Conservation (phyloP, 2,797 vertebrate species). For the Todus mexicanus region DNA sequence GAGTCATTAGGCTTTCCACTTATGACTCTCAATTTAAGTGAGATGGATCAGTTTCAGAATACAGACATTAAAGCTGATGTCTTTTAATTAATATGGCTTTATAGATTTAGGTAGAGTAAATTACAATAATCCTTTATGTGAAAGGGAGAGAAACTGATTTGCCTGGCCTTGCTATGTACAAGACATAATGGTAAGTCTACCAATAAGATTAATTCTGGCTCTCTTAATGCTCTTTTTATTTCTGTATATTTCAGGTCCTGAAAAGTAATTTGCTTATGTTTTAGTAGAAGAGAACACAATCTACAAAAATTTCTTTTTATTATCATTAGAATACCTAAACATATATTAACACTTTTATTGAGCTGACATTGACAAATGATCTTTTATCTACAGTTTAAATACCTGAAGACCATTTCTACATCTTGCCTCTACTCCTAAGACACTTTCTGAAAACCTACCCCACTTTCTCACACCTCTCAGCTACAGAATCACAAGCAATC, state of each 20-base stretch:
- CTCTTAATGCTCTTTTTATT: background rate
- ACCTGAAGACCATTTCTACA: background rate
- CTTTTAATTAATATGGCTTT: background rate
- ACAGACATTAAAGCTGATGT: background rate
- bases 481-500: background rate
- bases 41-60: background rate
- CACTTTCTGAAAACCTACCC: background rate
- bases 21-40: background rate
- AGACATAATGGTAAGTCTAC: background rate
- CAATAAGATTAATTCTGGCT: background rate
- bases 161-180: background rate
- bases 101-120: background rate
- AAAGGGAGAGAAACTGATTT: background rate
- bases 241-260: background rate
- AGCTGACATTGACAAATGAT: background rate
- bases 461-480: background rate
- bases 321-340: background rate
- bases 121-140: background rate
- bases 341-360: background rate
- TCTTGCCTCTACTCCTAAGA: background rate
- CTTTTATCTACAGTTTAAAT: background rate
- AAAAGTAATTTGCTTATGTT: background rate
- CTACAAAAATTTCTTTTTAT: background rate
- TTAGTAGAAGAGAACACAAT: background rate
- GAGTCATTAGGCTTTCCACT: background rate